phyloP scores from a whole-genome alignment of 2,888 invertebrate species.

The Iphiclides podalirius region DNA sequence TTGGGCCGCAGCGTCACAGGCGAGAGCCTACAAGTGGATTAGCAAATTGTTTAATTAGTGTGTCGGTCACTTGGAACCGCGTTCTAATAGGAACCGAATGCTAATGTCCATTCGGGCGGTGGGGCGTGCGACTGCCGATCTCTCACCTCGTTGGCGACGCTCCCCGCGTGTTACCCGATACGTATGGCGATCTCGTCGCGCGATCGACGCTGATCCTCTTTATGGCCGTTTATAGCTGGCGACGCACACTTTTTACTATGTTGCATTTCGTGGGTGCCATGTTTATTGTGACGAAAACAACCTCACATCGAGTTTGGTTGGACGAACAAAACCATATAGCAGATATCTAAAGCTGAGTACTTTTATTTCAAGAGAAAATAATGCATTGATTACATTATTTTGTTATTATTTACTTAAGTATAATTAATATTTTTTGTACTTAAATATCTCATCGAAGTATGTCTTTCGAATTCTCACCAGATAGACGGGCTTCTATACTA shows the following conservation, averaged over 20 bases:
- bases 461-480: no score
- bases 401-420: no score
- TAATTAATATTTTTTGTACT: no score
- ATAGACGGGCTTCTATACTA: no score
- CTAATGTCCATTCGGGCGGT: slow-evolving; percentile 43
- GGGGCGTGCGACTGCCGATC: slow-evolving; percentile 14
- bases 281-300: slow-evolving; percentile 15
- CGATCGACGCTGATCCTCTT: slow-evolving; percentile 36
- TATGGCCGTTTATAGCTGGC: slow-evolving; percentile 37
- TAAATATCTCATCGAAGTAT: no score
- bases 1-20: slow-evolving; percentile 19
- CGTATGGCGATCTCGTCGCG: slow-evolving; percentile 39
- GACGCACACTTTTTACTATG: slow-evolving; percentile 38
- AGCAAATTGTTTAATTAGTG: slow-evolving; percentile 73
- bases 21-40: slow-evolving; percentile 45
- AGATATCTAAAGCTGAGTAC: no score
- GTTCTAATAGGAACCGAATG: slow-evolving; percentile 58
- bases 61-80: slow-evolving; percentile 42
- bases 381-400: no score
- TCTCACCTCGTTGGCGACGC: slow-evolving; percentile 20
- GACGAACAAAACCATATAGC: neutral
- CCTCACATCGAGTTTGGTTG: neutral
- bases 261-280: slow-evolving; percentile 40
- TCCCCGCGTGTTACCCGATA: slow-evolving; percentile 26
- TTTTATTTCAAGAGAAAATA: no score